These are phyloP conservation scores for Stylophora pistillata DNA, from an alignment of 64 coral and sea anemone genomes.

Conservation along the genomic window DNA sequence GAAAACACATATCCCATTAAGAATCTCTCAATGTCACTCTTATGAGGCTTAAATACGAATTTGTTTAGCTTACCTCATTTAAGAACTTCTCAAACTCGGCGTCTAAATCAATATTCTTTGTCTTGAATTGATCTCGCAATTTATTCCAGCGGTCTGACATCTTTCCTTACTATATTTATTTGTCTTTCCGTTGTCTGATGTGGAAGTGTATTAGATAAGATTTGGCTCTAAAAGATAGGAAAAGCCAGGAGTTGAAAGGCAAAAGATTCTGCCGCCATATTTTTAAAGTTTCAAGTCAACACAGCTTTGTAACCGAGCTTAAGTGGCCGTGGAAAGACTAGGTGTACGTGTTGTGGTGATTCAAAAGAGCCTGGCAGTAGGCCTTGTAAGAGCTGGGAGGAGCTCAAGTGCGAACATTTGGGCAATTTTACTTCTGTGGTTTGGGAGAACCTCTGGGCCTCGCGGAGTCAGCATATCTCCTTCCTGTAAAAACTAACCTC, in stretches of 20 bases:
- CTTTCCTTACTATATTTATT: neutral
- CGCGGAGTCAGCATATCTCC: too few species aligned
- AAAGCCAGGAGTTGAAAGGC: neutral
- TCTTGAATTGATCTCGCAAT: slow-evolving; percentile 65
- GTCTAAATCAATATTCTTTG: slow-evolving; percentile 86
- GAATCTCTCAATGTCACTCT: too few species aligned
- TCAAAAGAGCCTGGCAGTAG: too few species aligned
- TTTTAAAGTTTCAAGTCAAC: slow-evolving; percentile 40
- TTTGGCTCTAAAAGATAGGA: neutral
- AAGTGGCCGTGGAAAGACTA: neutral
- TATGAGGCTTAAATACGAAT: neutral
- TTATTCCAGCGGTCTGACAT: slow-evolving; percentile 87
- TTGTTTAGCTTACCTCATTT: slow-evolving; percentile 82
- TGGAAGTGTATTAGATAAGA: neutral
- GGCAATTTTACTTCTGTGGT: too few species aligned
- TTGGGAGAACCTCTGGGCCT: too few species aligned
- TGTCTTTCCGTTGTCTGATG: neutral
- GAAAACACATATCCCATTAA: too few species aligned
- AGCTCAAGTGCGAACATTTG: too few species aligned
- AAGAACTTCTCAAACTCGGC: slow-evolving; percentile 98
- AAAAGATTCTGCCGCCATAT: neutral
- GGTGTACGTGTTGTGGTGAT: too few species aligned
- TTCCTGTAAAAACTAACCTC: too few species aligned
- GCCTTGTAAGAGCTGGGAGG: too few species aligned
- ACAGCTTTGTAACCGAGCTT: slow-evolving; percentile 31